Conservation (phyloP, 2,113 vertebrate genomes). For the Regulus satrapa region DNA sequence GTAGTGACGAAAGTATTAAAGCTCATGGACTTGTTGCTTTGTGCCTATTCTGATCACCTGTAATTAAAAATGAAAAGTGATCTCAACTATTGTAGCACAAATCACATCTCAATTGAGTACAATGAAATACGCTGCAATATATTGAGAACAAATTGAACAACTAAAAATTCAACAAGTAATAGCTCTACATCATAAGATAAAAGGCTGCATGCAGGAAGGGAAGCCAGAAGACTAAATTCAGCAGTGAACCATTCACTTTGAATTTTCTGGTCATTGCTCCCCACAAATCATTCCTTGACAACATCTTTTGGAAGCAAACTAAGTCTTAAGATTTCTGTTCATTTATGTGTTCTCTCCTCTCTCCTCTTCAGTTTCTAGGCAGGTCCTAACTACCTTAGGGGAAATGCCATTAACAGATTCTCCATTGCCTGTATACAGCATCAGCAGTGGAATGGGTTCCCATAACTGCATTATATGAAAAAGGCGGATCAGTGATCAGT, state of each 20-base stretch:
- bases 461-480: neutral
- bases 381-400: neutral
- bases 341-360: neutral
- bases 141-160: neutral
- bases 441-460: neutral
- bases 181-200: neutral
- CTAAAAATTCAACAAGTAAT: neutral
- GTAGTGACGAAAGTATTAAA: neutral
- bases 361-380: neutral
- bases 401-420: neutral
- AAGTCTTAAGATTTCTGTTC: neutral
- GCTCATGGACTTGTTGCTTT: neutral
- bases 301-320: neutral
- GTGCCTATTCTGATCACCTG: neutral
- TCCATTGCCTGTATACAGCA: neutral
- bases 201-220: neutral
- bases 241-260: neutral
- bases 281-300: neutral
- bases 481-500: neutral
- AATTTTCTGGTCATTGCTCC: neutral
- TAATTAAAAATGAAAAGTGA: neutral
- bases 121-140: neutral
- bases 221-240: neutral
- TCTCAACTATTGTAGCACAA: neutral
- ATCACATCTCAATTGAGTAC: neutral